Percentiles rank a stretch among this genome's conserved stretches.
These are phyloP conservation scores for Rana temporaria DNA, from an alignment of 2,113 vertebrate species.

Conservation along the genomic window DNA sequence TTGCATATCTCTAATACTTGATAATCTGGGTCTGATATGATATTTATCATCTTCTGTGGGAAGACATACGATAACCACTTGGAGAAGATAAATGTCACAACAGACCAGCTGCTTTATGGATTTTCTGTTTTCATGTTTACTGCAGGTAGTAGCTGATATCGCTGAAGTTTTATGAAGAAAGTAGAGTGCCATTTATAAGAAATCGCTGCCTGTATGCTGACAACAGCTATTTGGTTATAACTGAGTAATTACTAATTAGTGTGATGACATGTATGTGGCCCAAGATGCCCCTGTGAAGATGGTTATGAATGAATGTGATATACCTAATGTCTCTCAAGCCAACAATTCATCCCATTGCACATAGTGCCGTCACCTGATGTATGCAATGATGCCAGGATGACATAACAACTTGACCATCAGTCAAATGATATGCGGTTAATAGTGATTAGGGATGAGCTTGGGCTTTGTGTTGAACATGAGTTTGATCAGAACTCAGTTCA, in stretches of 20 bases:
- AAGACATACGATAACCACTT: constrained; percentile 40
- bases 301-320: background rate
- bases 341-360: background rate
- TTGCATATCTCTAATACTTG: constrained; percentile 42
- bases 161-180: constrained; percentile 1
- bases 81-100: constrained; percentile 44
- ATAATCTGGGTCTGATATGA: constrained; percentile 49
- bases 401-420: too few species aligned
- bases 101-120: constrained; percentile 38
- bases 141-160: constrained; percentile 18
- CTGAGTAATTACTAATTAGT: constrained; percentile 33
- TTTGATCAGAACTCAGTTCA: too few species aligned
- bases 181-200: constrained; percentile 4
- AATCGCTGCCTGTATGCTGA: background rate
- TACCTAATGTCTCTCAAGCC: background rate
- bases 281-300: background rate
- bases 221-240: constrained; percentile 5
- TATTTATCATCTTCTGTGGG: constrained; percentile 41
- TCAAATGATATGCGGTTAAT: too few species aligned
- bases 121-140: constrained; percentile 7
- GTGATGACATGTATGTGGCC: background rate
- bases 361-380: too few species aligned
- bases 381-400: too few species aligned
- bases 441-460: too few species aligned
- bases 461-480: too few species aligned